Conservation (phyloP, 2,888 invertebrate genomes). For the Oxytorus armatus region DNA sequence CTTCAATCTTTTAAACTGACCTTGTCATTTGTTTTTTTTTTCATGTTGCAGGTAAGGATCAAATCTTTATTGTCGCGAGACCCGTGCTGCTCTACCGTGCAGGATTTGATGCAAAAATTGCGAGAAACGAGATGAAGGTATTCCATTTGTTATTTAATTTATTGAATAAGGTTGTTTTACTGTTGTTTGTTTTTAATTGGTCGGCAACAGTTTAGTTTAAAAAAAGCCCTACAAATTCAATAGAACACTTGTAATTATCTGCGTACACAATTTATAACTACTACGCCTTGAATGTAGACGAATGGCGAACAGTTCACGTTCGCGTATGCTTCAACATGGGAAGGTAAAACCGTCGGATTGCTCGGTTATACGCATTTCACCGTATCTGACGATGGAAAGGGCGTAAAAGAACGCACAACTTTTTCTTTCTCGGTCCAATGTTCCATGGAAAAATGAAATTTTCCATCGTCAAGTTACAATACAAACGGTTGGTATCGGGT, state of each 20-base stretch:
- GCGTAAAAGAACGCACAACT: too few species aligned
- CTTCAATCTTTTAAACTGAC: conserved; percentile 30
- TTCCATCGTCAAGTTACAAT: conserved; percentile 27
- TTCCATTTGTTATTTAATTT: not conserved
- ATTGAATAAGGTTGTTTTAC: too few species aligned
- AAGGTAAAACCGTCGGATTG: conserved; percentile 25
- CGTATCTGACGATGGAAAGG: conserved; percentile 8
- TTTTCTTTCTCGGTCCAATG: too few species aligned
- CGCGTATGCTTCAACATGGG: conserved; percentile 15
- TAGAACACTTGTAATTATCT: too few species aligned
- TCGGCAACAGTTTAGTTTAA: not conserved
- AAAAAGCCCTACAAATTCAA: conserved; percentile 13
- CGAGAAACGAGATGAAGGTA: not conserved
- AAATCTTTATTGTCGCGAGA: conserved; percentile 6
- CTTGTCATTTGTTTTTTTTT: conserved; percentile 29
- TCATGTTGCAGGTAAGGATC: conserved; percentile 64
- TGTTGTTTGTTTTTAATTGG: not conserved
- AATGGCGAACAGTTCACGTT: conserved; percentile 9
- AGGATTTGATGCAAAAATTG: conserved; percentile 3
- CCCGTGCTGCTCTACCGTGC: not conserved
- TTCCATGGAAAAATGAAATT: conserved; percentile 53
- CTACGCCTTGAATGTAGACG: too few species aligned
- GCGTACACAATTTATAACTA: too few species aligned
- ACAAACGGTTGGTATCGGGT: conserved; percentile 12
- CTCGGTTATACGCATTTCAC: conserved; percentile 20